These are phyloP conservation scores for Calidris pygmaea DNA, from an alignment of 2,113 vertebrate species.

Conservation along the genomic window DNA sequence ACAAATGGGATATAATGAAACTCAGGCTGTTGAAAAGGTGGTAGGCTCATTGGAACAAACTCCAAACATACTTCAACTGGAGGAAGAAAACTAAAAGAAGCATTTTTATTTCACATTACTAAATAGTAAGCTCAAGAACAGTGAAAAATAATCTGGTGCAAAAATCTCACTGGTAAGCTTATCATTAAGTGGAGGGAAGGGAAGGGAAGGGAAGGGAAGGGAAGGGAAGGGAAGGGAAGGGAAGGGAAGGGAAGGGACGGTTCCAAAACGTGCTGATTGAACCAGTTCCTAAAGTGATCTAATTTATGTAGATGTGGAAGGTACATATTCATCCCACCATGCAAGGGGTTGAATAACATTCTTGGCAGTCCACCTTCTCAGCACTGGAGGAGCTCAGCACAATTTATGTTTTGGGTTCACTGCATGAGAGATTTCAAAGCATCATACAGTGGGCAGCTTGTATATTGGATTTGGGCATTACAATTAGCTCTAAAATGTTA, in stretches of 20 bases:
- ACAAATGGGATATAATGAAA: neutral
- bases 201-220: too few relatives aligned
- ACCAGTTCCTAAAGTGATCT: neutral
- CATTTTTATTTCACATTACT: neutral
- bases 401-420: neutral
- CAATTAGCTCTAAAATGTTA: neutral
- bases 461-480: neutral
- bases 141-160: neutral
- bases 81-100: neutral
- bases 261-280: neutral
- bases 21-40: neutral
- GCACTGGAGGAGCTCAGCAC: neutral
- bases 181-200: neutral
- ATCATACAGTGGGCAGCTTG: fast-evolving
- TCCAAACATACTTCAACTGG: neutral
- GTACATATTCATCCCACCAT: neutral
- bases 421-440: neutral
- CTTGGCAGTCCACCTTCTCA: neutral
- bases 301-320: neutral
- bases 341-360: neutral
- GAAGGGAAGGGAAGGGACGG: neutral
- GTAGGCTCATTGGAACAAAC: neutral
- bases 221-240: neutral
- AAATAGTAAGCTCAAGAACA: neutral
- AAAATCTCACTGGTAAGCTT: neutral